Percentiles rank a stretch among this genome's conserved stretches.
phyloP scores from a whole-genome alignment of 2,888 invertebrate species.

The Lamellibrachia columna region DNA sequence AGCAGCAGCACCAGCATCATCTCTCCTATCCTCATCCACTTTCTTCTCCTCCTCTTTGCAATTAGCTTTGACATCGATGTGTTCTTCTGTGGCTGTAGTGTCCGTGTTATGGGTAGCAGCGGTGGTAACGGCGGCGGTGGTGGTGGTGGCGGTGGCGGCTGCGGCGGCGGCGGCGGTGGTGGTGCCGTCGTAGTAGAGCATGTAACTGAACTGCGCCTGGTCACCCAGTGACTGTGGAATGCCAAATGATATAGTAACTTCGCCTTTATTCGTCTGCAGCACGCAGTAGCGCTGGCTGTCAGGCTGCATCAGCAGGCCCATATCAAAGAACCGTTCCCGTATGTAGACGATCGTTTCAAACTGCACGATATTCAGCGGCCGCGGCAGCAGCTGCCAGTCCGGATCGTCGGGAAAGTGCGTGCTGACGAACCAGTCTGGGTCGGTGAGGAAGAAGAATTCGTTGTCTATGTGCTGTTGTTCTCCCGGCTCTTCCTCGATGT shows the following conservation, averaged over 20 bases:
- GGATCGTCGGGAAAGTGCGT: slow-evolving; percentile 60
- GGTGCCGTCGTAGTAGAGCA: not conserved
- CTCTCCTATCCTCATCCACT: slow-evolving; percentile 61
- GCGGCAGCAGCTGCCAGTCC: slow-evolving; percentile 58
- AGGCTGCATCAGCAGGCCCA: slow-evolving; percentile 53
- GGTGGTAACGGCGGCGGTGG: too few relatives aligned
- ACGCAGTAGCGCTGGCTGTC: slow-evolving; percentile 50
- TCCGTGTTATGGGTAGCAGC: too few relatives aligned
- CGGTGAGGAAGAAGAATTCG: slow-evolving; percentile 62
- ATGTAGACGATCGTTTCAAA: slow-evolving; percentile 58
- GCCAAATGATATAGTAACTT: slow-evolving; percentile 53
- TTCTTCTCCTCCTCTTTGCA: slow-evolving; percentile 45
- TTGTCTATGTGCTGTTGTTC: slow-evolving; percentile 47
- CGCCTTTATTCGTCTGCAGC: slow-evolving; percentile 51
- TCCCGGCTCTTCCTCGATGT: not conserved
- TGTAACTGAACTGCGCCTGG: not conserved
- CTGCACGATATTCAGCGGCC: slow-evolving; percentile 47
- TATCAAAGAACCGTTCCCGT: slow-evolving; percentile 57
- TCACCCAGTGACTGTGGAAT: slow-evolving; percentile 45
- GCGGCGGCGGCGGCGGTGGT: too few relatives aligned
- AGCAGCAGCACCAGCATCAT: slow-evolving; percentile 49
- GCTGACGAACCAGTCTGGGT: slow-evolving; percentile 58
- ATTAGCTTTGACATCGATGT: not conserved
- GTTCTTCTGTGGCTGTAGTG: not conserved
- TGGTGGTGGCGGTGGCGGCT: too few relatives aligned